Evolutionary conservation across 2,113 vertebrate genomes (phyloP).

Genomic region (Naja naja): DNA sequence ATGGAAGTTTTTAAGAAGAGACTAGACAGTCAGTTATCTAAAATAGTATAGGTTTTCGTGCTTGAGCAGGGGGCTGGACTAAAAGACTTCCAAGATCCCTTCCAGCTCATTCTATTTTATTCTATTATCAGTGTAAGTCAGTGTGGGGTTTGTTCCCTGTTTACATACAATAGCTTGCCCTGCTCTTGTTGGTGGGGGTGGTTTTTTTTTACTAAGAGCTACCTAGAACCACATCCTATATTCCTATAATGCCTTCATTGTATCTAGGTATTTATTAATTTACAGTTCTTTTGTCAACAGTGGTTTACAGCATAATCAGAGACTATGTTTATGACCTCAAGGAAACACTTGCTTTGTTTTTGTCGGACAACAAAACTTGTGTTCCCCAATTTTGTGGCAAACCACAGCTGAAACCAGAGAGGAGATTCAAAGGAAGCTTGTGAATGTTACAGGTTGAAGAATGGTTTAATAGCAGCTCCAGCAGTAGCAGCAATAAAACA

Average conservation of each 20-base stretch:
- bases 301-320: not conserved
- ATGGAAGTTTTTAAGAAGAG: too few species aligned
- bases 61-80: too few species aligned
- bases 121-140: too few species aligned
- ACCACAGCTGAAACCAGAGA: not conserved
- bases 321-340: not conserved
- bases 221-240: too few species aligned
- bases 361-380: not conserved
- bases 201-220: too few species aligned
- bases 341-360: not conserved
- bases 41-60: too few species aligned
- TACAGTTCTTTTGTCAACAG: not conserved
- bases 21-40: too few species aligned
- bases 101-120: too few species aligned
- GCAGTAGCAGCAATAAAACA: not conserved
- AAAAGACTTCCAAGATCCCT: too few species aligned
- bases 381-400: not conserved
- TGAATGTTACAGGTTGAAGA: not conserved
- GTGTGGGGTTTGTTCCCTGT: too few species aligned
- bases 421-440: not conserved
- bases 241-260: not conserved
- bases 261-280: not conserved
- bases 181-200: too few species aligned
- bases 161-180: too few species aligned
- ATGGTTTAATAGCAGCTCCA: not conserved